Evolutionary conservation across 2,888 invertebrate genomes (phyloP).

Genomic region (Beris chalybata): DNA sequence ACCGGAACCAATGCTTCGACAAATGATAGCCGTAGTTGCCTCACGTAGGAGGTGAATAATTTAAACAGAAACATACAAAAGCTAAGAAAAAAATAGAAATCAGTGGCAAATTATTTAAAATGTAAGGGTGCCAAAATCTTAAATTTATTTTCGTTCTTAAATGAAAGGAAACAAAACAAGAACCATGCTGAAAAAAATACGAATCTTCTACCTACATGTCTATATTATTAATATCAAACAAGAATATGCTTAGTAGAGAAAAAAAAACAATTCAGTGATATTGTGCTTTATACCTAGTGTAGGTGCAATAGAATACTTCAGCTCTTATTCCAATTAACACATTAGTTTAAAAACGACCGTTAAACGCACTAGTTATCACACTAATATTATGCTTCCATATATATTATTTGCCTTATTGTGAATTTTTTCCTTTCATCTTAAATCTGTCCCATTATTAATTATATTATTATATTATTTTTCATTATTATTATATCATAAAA

Average conservation of each 20-base stretch:
- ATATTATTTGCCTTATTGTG: background rate
- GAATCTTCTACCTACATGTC: constrained; percentile 26
- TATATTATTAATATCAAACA: constrained; percentile 13
- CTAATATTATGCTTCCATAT: background rate
- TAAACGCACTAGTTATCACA: constrained; percentile 29
- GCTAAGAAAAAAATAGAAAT: constrained; percentile 23
- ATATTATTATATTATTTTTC: background rate
- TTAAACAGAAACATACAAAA: constrained; percentile 37
- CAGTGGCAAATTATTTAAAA: constrained; percentile 32
- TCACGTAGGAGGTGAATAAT: constrained; percentile 73
- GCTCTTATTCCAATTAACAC: constrained; percentile 47
- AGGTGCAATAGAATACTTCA: constrained; percentile 52
- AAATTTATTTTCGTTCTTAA: constrained; percentile 29
- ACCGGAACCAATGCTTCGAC: constrained; percentile 85
- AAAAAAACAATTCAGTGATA: constrained; percentile 55
- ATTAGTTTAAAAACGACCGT: constrained; percentile 27
- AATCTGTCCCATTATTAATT: background rate
- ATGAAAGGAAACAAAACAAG: constrained; percentile 1
- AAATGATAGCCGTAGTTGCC: constrained; percentile 85
- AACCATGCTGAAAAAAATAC: constrained; percentile 18
- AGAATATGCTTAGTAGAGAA: constrained; percentile 3
- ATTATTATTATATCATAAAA: background rate
- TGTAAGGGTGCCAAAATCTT: constrained; percentile 41
- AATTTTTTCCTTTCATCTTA: background rate
- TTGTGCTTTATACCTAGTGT: constrained; percentile 58